phyloP scores from a whole-genome alignment of 2,797 vertebrate genomes.

The Halcyon leucocephala region DNA sequence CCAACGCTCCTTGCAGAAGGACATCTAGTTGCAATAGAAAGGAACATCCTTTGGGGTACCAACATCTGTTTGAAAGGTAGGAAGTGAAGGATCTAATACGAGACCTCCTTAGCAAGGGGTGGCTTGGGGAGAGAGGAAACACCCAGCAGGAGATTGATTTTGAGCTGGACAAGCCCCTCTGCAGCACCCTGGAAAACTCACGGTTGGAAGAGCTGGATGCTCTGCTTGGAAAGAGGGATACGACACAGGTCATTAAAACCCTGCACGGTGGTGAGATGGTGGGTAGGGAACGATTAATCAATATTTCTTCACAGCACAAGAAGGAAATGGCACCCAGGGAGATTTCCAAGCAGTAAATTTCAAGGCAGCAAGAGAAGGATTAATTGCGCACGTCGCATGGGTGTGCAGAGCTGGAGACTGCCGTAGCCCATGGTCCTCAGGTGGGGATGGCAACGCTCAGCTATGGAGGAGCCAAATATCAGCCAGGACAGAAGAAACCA shows the following conservation, averaged over 20 bases:
- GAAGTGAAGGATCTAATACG: accelerated
- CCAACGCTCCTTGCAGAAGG: not conserved
- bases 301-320: not conserved
- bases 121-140: not conserved
- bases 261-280: not conserved
- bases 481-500: not conserved
- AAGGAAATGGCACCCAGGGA: not conserved
- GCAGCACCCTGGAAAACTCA: not conserved
- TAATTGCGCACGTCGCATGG: accelerated
- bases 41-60: not conserved
- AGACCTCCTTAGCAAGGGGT: not conserved
- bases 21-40: not conserved
- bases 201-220: not conserved
- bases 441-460: not conserved
- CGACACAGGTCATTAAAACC: conserved; percentile 15
- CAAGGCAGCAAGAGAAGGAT: not conserved
- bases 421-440: not conserved
- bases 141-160: not conserved
- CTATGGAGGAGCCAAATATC: not conserved
- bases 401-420: not conserved
- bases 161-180: not conserved
- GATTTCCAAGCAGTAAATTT: not conserved
- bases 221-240: not conserved
- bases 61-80: not conserved
- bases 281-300: not conserved